Evolutionary conservation across 2,888 invertebrate genomes (phyloP), one percentile per base, ranked within the genome.

Genomic region (Polydrusus cervinus): DNA sequence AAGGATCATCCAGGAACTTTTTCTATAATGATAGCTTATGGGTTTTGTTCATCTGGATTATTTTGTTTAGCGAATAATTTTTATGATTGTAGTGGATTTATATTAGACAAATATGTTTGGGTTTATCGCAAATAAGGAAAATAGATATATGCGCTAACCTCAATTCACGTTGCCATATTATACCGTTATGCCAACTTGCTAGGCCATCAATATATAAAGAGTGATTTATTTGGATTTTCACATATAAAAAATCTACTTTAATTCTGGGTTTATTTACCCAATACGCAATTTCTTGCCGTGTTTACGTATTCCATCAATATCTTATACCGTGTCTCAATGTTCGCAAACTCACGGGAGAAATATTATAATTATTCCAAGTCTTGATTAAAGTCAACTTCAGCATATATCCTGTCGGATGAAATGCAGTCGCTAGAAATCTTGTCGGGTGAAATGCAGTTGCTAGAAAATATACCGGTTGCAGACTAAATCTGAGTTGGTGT

Each of bases 341-440:
- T n/a, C 51, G 20, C 10, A 11, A 51, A 8, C 51, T 20, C 51
- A 18, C 13, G 20, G 20, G 51, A 51, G 20, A 11, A 18, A 51
- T 20, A 51, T 9, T 20, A 20, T 51, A 51, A 51, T 51, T 51
- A 51, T 51, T 20, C 51, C 20, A 51, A 51, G 20, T 20, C 51
- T 51, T 20, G 51, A 51, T 51, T 51, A 51, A 51, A 51, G 51
- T 51, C 51, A 51, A 3, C 51, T 51, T 20, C 20, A 51, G 16
- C 47, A 16, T 16, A n/a, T n/a, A 51, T 51, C 51, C 10, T 18
- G 49, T 49, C 13, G 49, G 18, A 11, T 49, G 16, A 49, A 7
- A 49, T 49, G 49, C 49, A 49, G 8, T 49, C 18, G 6, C 8
- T 9, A 18, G 49, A 16, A 49, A 49, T n/a, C n/a, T n/a, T 20